phyloP scores from a whole-genome alignment of 2,113 vertebrate genomes.

The Petrocephalus zakoni region DNA sequence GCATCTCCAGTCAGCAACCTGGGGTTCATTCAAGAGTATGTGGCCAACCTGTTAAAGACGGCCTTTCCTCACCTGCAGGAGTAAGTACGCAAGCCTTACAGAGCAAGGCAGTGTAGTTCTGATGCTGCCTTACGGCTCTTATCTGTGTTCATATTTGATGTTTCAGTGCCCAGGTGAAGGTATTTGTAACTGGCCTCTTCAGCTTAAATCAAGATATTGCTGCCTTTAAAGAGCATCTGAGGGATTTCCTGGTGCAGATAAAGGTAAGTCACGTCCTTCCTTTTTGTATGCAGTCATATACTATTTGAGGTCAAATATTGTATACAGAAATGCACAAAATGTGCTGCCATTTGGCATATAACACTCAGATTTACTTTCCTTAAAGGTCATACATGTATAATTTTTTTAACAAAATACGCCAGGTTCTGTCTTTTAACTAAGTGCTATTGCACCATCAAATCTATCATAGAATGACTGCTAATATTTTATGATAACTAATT shows the following conservation, averaged over 20 bases:
- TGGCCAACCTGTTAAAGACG: slow-evolving; percentile 95
- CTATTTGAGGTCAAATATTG: not conserved
- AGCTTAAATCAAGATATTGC: slow-evolving; percentile 99
- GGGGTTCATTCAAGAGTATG: slow-evolving; percentile 93
- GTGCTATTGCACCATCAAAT: not conserved
- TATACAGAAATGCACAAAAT: not conserved
- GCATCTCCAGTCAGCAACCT: slow-evolving; percentile 84
- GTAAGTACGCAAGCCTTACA: slow-evolving; percentile 59
- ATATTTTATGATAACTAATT: not conserved
- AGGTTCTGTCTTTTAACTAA: not conserved
- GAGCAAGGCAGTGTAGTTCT: not conserved
- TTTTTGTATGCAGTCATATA: not conserved
- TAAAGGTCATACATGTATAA: not conserved
- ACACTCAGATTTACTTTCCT: not conserved
- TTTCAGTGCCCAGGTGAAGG: slow-evolving; percentile 93
- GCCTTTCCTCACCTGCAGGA: slow-evolving; percentile 97
- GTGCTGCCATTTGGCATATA: not conserved
- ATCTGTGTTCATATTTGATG: slow-evolving; percentile 29
- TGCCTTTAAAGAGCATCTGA: slow-evolving; percentile 95
- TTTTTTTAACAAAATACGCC: not conserved
- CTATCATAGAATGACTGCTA: not conserved
- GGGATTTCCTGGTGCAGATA: slow-evolving; percentile 97
- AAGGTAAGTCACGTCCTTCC: slow-evolving; percentile 67
- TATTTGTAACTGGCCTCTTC: slow-evolving; percentile 98
- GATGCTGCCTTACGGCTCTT: not conserved